Evolutionary conservation across 2,888 invertebrate genomes (phyloP).

Genomic region (Allygus modestus): DNA sequence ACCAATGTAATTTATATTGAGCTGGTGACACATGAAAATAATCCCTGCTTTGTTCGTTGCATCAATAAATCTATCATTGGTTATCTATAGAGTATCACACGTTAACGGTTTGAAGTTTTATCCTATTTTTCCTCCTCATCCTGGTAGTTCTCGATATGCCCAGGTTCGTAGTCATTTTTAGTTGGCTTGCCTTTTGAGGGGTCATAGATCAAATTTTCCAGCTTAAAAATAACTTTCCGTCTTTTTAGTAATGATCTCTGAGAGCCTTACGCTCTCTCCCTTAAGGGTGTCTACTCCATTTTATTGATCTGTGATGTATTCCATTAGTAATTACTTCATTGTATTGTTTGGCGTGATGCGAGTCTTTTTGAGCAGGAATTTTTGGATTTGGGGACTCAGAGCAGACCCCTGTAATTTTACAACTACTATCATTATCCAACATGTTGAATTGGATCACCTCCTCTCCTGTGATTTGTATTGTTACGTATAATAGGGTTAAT

Average conservation of each 20-base stretch:
- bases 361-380: not conserved
- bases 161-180: not conserved
- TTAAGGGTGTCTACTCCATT: not conserved
- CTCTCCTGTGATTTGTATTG: too few relatives aligned
- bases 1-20: constrained; percentile 7
- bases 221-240: constrained; percentile 9
- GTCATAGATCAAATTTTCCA: constrained; percentile 16
- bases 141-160: not conserved
- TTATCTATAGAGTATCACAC: not conserved
- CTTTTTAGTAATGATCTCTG: not conserved
- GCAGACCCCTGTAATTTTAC: constrained; percentile 2
- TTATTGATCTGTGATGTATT: not conserved
- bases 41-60: constrained; percentile 2
- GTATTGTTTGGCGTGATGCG: not conserved
- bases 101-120: not conserved
- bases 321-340: constrained; percentile 15
- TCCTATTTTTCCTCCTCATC: not conserved
- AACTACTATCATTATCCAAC: not conserved
- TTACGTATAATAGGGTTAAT: too few relatives aligned
- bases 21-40: not conserved
- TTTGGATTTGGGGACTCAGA: not conserved
- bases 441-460: not conserved
- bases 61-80: not conserved
- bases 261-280: not conserved
- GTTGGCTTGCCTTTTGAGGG: not conserved